phyloP scores from a whole-genome alignment of 2,888 invertebrate genomes.

The Dryococelus australis region DNA sequence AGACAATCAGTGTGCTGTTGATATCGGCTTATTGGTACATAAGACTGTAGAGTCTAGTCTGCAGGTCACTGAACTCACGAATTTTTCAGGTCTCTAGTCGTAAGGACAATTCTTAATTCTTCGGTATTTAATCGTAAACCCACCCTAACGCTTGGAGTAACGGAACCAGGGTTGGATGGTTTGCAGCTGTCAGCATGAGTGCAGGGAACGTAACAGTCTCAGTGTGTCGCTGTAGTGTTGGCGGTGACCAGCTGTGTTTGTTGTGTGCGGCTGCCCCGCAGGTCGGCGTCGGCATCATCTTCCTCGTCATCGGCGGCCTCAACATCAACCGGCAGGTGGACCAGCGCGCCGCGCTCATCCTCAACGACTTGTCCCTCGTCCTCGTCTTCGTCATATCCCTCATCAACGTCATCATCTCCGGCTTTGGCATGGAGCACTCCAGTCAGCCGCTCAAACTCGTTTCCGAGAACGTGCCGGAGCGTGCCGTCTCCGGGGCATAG shows the following conservation, averaged over 20 bases:
- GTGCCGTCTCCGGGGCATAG: neutral
- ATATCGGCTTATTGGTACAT: too few species aligned
- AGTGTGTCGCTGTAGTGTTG: neutral
- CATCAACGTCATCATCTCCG: conserved; percentile 82
- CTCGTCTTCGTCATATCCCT: conserved; percentile 83
- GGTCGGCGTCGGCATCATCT: conserved; percentile 82
- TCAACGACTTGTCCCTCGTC: conserved; percentile 83
- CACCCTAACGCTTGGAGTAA: too few species aligned
- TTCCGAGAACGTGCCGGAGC: neutral
- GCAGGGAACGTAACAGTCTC: too few species aligned
- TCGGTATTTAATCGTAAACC: too few species aligned
- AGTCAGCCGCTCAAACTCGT: conserved; percentile 64
- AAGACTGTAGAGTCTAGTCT: too few species aligned
- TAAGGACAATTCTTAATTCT: too few species aligned
- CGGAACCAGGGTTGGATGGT: too few species aligned
- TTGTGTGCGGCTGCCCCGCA: conserved; percentile 55
- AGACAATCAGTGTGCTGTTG: too few species aligned
- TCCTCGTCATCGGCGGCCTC: conserved; percentile 82
- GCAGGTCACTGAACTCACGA: too few species aligned
- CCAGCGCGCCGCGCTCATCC: conserved; percentile 76
- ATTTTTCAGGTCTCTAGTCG: too few species aligned
- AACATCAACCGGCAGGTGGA: conserved; percentile 80
- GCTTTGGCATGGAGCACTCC: conserved; percentile 83
- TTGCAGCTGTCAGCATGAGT: too few species aligned
- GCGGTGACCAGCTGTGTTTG: too few species aligned